Evolutionary conservation across 2,888 invertebrate genomes (phyloP), one percentile per base, ranked within the genome.

Genomic region (Branchellion lobata): DNA sequence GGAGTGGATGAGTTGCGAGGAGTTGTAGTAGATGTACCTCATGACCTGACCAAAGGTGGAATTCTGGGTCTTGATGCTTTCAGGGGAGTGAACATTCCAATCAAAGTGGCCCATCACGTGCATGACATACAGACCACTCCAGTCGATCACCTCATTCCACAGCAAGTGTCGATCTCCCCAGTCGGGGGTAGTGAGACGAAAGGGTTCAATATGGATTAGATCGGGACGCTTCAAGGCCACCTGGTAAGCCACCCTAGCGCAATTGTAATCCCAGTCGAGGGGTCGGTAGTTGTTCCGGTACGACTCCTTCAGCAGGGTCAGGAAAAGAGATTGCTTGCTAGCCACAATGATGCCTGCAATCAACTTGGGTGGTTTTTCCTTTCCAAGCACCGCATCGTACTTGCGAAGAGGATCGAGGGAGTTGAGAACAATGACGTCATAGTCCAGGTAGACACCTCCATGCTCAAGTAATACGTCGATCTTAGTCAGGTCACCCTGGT

Each of bases 361-460:
- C 18, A 82, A 75, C 65, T 82, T 82, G n/a, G 80, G 81, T 31
- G 81, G 78, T 34, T 75, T 80, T 61, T 82, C 82, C 27, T 82
- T 82, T 57, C 83, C 83, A 29, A 82, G 40, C 18, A 80, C 79
- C 34, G 80, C 72, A 65, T 82, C 82, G 69, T 80, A 82, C 11
- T 51, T 51, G 8, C 83, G 76, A 8, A 83, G 69, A 34, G 82
- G 82, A 53, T 83, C 73, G 61, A 83, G 51, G 1, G 81, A 81
- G 57, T 81, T 78, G 14, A 83, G 18, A 27, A 82, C 81, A 14
- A 83, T 75, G 34, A 83, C 83, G 79, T 83, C 82, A 29, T 82
- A 81, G 76, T 83, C 83, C 47, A 83, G 72, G 53, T 83, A 83
- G 24, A 83, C 83, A 14, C 83, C 83, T 14, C 83, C 83, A 72